Conservation (phyloP, 2,113 vertebrate species). For the Trematocara marginatum region DNA sequence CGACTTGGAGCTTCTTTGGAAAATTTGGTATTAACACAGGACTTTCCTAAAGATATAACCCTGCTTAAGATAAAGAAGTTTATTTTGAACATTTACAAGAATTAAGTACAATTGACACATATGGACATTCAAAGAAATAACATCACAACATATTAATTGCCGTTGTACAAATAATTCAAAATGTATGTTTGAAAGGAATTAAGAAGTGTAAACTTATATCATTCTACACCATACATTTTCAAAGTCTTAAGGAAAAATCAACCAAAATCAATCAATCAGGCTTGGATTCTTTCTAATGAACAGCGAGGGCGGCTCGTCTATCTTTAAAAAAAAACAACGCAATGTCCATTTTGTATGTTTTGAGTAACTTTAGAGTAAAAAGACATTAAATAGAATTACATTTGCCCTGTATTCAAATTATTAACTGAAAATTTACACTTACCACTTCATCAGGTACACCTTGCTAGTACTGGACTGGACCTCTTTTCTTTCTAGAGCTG, state of each 20-base stretch:
- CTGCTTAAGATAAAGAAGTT: neutral
- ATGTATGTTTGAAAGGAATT: neutral
- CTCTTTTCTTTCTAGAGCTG: neutral
- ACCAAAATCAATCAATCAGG: neutral
- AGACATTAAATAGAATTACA: neutral
- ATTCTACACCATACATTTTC: neutral
- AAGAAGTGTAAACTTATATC: neutral
- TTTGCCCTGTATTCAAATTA: neutral
- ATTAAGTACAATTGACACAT: neutral
- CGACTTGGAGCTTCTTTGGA: neutral
- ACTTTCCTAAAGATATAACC: neutral
- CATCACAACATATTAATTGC: neutral
- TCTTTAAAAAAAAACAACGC: neutral
- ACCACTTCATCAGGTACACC: neutral
- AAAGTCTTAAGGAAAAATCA: neutral
- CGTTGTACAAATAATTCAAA: neutral
- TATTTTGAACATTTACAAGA: neutral
- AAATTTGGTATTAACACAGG: neutral
- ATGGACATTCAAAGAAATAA: neutral
- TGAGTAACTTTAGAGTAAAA: neutral
- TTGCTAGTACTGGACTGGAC: neutral
- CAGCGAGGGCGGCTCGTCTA: neutral
- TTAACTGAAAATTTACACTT: rapidly evolving
- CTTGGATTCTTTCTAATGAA: neutral
- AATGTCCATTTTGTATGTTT: neutral